Evolutionary conservation across 2,888 invertebrate species (phyloP).

Genomic region (Urechis unicinctus): DNA sequence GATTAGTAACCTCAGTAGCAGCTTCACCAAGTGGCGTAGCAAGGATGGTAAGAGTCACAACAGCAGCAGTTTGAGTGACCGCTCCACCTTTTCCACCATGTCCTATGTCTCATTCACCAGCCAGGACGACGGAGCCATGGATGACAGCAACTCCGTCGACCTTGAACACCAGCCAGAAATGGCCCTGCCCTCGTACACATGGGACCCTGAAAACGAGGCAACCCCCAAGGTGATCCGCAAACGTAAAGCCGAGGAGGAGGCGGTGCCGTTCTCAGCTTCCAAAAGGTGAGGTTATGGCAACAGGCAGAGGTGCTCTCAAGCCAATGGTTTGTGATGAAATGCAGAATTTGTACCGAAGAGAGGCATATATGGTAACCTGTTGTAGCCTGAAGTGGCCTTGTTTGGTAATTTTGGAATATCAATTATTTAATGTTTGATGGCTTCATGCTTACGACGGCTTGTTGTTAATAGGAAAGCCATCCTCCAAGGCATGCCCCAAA

Average conservation of each 20-base stretch:
- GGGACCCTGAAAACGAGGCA: neutral
- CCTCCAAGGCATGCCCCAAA: conserved; percentile 37
- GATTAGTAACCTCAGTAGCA: conserved; percentile 39
- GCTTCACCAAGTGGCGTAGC: conserved; percentile 37
- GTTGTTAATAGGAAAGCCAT: conserved; percentile 39
- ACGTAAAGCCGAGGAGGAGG: conserved; percentile 14
- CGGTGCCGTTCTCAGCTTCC: conserved; percentile 15
- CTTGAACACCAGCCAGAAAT: neutral
- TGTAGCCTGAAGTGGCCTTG: too few species aligned
- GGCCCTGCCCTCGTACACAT: neutral
- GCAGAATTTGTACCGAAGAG: too few species aligned
- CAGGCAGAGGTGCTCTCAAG: too few species aligned
- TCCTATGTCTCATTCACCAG: conserved; percentile 5
- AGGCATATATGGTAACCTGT: too few species aligned
- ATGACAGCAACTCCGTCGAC: conserved; percentile 7
- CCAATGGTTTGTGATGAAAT: too few species aligned
- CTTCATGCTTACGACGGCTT: neutral
- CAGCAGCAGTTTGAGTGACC: conserved; percentile 14
- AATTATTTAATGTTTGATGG: neutral
- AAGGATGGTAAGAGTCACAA: conserved; percentile 11
- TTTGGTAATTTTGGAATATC: too few species aligned
- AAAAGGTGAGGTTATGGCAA: conserved; percentile 12
- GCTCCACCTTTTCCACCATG: conserved; percentile 13
- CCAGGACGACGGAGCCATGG: neutral
- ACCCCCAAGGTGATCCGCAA: conserved; percentile 16